phyloP scores from a whole-genome alignment of 1,140 invertebrate genomes.

The Zophobas atratus region DNA sequence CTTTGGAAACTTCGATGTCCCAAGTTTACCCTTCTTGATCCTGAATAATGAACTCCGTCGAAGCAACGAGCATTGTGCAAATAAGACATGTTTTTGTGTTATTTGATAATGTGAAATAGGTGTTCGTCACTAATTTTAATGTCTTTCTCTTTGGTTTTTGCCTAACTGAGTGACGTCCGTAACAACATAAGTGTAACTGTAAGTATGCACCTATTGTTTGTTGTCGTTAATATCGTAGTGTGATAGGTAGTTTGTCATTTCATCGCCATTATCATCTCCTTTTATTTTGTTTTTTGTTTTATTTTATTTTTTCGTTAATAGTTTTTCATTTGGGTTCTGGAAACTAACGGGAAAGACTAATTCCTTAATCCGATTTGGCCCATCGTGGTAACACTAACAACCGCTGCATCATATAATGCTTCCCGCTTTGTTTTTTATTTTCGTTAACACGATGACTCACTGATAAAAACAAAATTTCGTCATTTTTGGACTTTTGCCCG shows the following conservation, averaged over 20 bases:
- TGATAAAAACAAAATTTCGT: conserved; percentile 29
- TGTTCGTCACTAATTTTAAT: conserved; percentile 63
- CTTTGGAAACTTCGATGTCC: neutral
- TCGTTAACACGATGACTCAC: neutral
- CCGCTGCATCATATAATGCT: conserved; percentile 31
- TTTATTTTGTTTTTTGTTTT: conserved; percentile 48
- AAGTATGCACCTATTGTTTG: conserved; percentile 64
- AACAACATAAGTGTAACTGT: conserved; percentile 66
- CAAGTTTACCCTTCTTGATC: neutral
- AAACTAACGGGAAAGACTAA: conserved; percentile 68
- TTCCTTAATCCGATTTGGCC: conserved; percentile 22
- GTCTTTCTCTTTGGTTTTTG: conserved; percentile 69
- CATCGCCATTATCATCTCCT: conserved; percentile 19
- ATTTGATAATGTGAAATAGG: conserved; percentile 40
- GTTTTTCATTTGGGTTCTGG: conserved; percentile 54
- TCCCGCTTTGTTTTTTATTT: conserved; percentile 4
- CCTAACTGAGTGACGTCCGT: conserved; percentile 68
- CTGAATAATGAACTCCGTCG: neutral
- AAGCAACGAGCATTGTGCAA: too few relatives aligned
- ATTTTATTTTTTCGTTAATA: neutral
- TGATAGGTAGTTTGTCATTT: conserved; percentile 30
- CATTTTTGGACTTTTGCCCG: conserved; percentile 21
- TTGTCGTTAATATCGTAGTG: conserved; percentile 48
- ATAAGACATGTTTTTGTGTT: neutral
- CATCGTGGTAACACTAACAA: conserved; percentile 27